Evolutionary conservation across 2,888 invertebrate species (phyloP).

Genomic region (Microplitis deprimator): DNA sequence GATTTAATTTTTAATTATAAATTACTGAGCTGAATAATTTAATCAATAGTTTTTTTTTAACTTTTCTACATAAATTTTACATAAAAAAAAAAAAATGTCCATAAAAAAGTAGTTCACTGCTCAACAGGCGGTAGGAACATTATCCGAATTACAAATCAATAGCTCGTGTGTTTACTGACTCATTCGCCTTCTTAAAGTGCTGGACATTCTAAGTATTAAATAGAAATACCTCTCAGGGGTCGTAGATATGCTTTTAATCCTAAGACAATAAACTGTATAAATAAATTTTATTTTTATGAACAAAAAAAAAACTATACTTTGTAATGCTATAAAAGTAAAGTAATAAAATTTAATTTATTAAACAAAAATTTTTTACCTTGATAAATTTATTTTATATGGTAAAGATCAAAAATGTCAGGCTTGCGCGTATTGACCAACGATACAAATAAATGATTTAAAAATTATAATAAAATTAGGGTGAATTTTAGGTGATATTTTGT

Average conservation of each 20-base stretch:
- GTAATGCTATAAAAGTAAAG: too few species aligned
- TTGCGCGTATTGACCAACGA: too few species aligned
- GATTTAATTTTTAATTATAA: too few species aligned
- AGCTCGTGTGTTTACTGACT: slow-evolving; percentile 2
- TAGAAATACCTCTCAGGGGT: background rate
- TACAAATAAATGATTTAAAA: too few species aligned
- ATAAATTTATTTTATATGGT: too few species aligned
- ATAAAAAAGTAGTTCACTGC: slow-evolving; percentile 4
- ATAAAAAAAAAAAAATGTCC: background rate
- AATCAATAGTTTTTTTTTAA: background rate
- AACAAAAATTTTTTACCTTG: too few species aligned
- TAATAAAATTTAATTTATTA: too few species aligned
- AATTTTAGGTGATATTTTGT: too few species aligned
- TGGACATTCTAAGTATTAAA: background rate
- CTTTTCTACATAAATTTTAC: background rate
- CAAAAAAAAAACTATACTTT: too few species aligned
- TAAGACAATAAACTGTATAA: background rate
- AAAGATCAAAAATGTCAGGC: too few species aligned
- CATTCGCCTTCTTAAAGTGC: background rate
- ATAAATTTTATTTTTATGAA: too few species aligned
- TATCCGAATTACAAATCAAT: slow-evolving; percentile 22
- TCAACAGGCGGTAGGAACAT: slow-evolving; percentile 18
- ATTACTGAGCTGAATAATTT: background rate
- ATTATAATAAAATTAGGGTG: too few species aligned
- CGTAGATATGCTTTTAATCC: background rate